phyloP scores from a whole-genome alignment of 2,888 invertebrate species.

The Mesorhabditis spiculigera region DNA sequence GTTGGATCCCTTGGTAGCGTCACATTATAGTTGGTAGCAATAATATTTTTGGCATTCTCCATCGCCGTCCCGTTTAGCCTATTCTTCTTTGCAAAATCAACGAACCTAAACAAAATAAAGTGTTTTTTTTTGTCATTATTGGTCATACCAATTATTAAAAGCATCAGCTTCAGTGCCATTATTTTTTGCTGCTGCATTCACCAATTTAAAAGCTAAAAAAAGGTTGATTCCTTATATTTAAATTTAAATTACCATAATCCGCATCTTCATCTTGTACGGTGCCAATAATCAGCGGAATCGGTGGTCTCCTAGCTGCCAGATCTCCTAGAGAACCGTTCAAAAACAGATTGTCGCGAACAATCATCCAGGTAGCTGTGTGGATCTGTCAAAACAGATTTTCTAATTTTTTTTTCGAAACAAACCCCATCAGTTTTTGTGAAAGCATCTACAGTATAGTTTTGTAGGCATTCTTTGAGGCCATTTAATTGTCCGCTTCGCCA shows the following conservation, averaged over 20 bases:
- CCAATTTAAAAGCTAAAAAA: conserved; percentile 30
- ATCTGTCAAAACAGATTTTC: conserved; percentile 12
- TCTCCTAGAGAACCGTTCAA: conserved; percentile 32
- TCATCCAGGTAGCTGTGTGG: conserved; percentile 37
- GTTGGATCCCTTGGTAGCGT: background rate
- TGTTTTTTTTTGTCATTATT: conserved; percentile 5
- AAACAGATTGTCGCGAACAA: conserved; percentile 41
- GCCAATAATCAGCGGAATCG: conserved; percentile 44
- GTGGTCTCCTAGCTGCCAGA: conserved; percentile 24
- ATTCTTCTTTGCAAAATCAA: conserved; percentile 42
- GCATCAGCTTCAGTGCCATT: conserved; percentile 9
- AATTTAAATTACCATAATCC: conserved; percentile 29
- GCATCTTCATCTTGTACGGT: conserved; percentile 47
- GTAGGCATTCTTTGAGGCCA: conserved; percentile 33
- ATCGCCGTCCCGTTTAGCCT: conserved; percentile 25
- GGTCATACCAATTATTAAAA: background rate
- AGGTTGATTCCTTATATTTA: background rate
- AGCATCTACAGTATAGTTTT: conserved; percentile 38
- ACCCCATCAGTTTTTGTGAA: conserved; percentile 27
- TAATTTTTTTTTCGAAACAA: background rate
- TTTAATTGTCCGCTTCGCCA: conserved; percentile 30
- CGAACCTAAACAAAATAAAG: conserved; percentile 25
- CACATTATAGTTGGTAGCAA: conserved; percentile 26
- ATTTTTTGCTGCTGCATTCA: conserved; percentile 25
- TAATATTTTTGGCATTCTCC: conserved; percentile 16